phyloP scores from a whole-genome alignment of 2,113 vertebrate genomes.

The Thermophis baileyi region DNA sequence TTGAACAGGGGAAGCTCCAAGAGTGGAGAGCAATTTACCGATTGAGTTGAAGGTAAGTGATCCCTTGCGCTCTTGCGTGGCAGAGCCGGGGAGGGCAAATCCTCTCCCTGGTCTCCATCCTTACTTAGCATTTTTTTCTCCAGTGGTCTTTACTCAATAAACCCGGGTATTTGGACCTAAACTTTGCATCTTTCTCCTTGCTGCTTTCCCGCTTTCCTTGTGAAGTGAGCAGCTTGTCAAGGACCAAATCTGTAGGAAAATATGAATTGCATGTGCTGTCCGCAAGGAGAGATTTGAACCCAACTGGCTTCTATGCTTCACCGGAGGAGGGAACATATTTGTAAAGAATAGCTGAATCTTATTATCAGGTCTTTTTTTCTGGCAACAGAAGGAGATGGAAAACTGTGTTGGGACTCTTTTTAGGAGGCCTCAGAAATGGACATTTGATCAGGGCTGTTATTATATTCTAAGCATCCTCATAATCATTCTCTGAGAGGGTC shows the following conservation, averaged over 20 bases:
- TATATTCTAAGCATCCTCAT: not conserved
- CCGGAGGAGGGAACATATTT: not conserved
- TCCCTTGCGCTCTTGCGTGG: not conserved
- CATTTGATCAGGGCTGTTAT: not conserved
- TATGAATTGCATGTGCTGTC: not conserved
- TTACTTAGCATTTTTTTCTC: not conserved
- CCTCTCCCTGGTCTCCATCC: not conserved
- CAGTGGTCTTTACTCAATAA: not conserved
- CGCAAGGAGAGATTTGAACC: not conserved
- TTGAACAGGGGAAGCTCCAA: conserved; percentile 20
- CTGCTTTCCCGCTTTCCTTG: not conserved
- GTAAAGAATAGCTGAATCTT: not conserved
- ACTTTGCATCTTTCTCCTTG: not conserved
- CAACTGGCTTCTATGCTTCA: not conserved
- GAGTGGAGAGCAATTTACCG: conserved; percentile 26
- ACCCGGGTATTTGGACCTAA: not conserved
- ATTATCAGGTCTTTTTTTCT: too few relatives aligned
- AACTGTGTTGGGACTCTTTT: not conserved
- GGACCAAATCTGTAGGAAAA: not conserved
- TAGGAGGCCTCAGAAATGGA: not conserved
- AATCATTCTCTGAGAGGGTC: not conserved
- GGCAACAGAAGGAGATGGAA: not conserved
- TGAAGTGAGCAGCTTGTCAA: not conserved
- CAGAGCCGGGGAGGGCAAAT: not conserved
- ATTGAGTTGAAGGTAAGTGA: conserved; percentile 20